Conservation (phyloP, 2,888 invertebrate species). For the Xylophagus ater region DNA sequence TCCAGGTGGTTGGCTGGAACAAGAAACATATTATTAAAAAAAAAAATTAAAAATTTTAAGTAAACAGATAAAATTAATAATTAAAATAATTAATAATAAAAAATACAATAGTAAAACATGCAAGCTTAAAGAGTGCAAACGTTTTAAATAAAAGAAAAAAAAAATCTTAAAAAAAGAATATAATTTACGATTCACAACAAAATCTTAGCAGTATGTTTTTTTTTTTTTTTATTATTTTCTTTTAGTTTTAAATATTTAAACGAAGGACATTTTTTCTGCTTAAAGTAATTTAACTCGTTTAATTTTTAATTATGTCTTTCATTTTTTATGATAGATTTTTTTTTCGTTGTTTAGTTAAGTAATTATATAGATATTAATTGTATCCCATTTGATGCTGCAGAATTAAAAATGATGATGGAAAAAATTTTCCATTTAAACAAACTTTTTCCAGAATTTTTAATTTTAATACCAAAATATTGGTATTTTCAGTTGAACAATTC, state of each 20-base stretch:
- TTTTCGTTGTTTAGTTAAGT: constrained; percentile 8
- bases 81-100: constrained; percentile 8
- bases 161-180: constrained; percentile 16
- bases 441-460: too few species aligned
- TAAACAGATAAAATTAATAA: constrained; percentile 12
- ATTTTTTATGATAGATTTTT: constrained; percentile 5
- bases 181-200: constrained; percentile 16
- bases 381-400: too few species aligned
- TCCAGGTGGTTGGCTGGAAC: constrained; percentile 97
- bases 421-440: too few species aligned
- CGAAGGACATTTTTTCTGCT: too few species aligned
- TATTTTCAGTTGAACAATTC: too few species aligned
- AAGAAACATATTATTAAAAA: constrained; percentile 94
- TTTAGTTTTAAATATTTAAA: constrained; percentile 22
- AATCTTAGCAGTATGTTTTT: constrained; percentile 10
- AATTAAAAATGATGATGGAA: too few species aligned
- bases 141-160: constrained; percentile 13
- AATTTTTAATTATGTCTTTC: constrained; percentile 4
- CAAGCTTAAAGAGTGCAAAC: constrained; percentile 24
- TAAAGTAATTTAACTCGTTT: too few species aligned
- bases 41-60: constrained; percentile 17
- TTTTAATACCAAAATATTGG: too few species aligned
- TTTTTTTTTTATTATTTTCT: constrained; percentile 23
- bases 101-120: constrained; percentile 20
- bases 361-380: too few species aligned